These are phyloP conservation scores for Erebia epiphron DNA, from an alignment of 2,888 invertebrate genomes.

Conservation along the genomic window DNA sequence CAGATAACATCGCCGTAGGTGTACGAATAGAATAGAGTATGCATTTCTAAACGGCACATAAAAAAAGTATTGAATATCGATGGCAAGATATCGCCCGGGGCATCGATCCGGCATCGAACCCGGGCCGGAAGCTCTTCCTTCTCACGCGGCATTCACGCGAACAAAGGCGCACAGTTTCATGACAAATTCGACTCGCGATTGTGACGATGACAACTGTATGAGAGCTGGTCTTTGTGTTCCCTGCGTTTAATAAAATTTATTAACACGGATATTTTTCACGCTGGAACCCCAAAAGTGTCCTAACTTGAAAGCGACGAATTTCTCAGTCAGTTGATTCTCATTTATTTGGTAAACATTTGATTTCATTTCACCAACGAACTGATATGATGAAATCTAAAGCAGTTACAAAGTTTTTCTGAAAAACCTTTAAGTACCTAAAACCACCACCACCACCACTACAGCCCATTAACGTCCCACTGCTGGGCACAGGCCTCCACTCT, in stretches of 20 bases:
- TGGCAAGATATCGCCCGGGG: constrained; percentile 72
- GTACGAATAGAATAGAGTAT: constrained; percentile 38
- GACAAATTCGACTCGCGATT: constrained; percentile 79
- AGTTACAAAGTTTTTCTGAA: too few relatives aligned
- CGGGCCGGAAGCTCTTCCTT: constrained; percentile 79
- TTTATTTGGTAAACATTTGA: too few relatives aligned
- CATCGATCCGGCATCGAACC: constrained; percentile 58
- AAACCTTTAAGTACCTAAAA: too few relatives aligned
- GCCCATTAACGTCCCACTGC: too few relatives aligned
- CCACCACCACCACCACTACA: too few relatives aligned
- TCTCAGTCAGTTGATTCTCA: neutral
- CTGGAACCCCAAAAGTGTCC: constrained; percentile 27
- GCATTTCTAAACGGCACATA: constrained; percentile 52
- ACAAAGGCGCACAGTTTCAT: constrained; percentile 70
- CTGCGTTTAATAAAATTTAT: constrained; percentile 78
- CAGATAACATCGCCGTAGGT: constrained; percentile 30
- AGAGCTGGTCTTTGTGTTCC: constrained; percentile 56
- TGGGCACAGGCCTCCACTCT: too few relatives aligned
- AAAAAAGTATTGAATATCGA: constrained; percentile 68
- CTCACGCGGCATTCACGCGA: constrained; percentile 68
- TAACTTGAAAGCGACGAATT: neutral
- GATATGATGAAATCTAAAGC: too few relatives aligned
- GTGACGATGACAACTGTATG: constrained; percentile 64
- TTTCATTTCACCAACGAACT: too few relatives aligned
- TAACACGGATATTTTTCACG: constrained; percentile 54